Conservation (phyloP, 1,140 invertebrate species). For the Conus betulinus region DNA sequence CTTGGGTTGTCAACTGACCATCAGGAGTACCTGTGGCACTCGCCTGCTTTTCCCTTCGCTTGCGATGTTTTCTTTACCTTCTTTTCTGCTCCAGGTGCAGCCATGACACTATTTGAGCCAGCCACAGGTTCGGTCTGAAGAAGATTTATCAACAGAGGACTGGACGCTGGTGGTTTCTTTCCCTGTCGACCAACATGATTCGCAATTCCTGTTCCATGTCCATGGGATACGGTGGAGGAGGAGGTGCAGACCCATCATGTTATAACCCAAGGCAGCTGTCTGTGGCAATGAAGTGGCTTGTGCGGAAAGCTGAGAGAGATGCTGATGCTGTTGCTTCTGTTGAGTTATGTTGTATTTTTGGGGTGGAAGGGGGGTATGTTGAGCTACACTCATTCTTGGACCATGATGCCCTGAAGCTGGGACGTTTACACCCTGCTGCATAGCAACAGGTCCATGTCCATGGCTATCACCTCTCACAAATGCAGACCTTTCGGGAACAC, state of each 20-base stretch:
- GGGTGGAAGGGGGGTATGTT: neutral
- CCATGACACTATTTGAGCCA: constrained; percentile 51
- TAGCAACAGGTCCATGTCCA: neutral
- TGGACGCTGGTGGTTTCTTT: constrained; percentile 77
- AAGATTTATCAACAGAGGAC: constrained; percentile 92
- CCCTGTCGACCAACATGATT: constrained; percentile 67
- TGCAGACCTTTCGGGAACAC: neutral
- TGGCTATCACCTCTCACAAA: neutral
- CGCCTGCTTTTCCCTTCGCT: constrained; percentile 22
- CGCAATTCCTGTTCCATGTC: constrained; percentile 53
- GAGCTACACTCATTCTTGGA: neutral
- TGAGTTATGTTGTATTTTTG: neutral
- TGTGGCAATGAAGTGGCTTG: constrained; percentile 47
- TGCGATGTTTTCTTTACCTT: constrained; percentile 65
- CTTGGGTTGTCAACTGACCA: constrained; percentile 14
- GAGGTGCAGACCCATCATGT: constrained; percentile 60
- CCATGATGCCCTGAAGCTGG: neutral
- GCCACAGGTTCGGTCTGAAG: constrained; percentile 85
- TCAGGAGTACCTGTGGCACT: constrained; percentile 31
- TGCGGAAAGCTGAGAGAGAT: constrained; percentile 41
- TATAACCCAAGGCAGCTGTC: constrained; percentile 50
- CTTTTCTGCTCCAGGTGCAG: neutral
- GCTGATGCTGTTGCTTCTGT: constrained; percentile 45
- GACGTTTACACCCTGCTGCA: constrained; percentile 44
- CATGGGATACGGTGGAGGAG: constrained; percentile 65